A percentile compares a stretch with the other conserved stretches of the same genome.
These are phyloP conservation scores for Dexiosoma caninum DNA, from an alignment of 2,888 invertebrate species.

Conservation along the genomic window DNA sequence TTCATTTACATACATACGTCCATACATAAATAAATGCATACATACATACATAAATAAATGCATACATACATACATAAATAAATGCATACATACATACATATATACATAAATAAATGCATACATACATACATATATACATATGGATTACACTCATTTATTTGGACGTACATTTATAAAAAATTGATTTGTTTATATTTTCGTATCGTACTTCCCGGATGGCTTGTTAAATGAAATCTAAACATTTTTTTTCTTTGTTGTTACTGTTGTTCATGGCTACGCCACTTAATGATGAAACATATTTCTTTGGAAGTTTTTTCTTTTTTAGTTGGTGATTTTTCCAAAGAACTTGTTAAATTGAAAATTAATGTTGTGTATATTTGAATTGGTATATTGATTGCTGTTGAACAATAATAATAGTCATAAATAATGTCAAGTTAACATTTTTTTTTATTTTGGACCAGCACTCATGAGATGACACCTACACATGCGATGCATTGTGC, in stretches of 20 bases:
- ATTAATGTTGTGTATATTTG: neutral
- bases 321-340: neutral
- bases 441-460: too few species aligned
- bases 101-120: neutral
- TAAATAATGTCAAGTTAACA: slow-evolving; percentile 56
- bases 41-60: neutral
- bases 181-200: slow-evolving; percentile 73
- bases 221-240: slow-evolving; percentile 73
- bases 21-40: neutral
- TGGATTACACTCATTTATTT: too few species aligned
- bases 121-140: neutral
- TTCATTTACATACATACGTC: neutral
- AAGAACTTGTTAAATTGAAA: slow-evolving; percentile 27
- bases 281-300: slow-evolving; percentile 22
- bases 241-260: slow-evolving; percentile 64
- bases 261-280: slow-evolving; percentile 10
- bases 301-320: neutral
- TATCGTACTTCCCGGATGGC: slow-evolving; percentile 75
- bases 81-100: neutral
- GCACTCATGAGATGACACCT: too few species aligned
- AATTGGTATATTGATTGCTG: neutral
- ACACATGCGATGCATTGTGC: too few species aligned
- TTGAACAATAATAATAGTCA: slow-evolving; percentile 24
- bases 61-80: neutral
- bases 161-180: slow-evolving; percentile 18